These are phyloP conservation scores for Festucalex cinctus DNA, from an alignment of 2,113 vertebrate genomes.

Conservation along the genomic window DNA sequence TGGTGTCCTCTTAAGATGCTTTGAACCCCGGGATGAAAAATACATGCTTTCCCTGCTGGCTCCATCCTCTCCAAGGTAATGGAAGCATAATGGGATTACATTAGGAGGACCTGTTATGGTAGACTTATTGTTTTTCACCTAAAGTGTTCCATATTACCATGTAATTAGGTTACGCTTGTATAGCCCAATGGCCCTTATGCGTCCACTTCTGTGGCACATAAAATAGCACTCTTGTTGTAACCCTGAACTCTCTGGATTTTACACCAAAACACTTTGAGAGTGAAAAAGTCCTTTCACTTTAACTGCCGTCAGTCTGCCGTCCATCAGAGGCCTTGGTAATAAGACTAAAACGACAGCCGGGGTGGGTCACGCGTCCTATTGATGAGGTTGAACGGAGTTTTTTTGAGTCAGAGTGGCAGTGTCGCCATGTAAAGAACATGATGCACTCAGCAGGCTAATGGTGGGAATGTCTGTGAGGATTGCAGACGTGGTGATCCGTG, in stretches of 20 bases:
- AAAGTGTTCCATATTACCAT: constrained; percentile 71
- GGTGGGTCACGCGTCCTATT: not conserved
- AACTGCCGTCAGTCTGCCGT: not conserved
- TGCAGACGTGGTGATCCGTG: constrained; percentile 56
- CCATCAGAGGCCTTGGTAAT: constrained; percentile 8
- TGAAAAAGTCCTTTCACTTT: constrained; percentile 8
- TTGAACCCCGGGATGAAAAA: constrained; percentile 58
- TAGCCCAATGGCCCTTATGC: constrained; percentile 54
- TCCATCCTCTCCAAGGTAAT: constrained; percentile 59
- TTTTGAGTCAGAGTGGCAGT: constrained; percentile 14
- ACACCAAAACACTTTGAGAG: constrained; percentile 19
- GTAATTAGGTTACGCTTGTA: constrained; percentile 62
- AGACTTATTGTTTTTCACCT: constrained; percentile 70
- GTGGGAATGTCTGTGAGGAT: constrained; percentile 47
- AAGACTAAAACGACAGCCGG: constrained; percentile 14
- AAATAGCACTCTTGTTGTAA: constrained; percentile 53
- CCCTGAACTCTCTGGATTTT: constrained; percentile 32
- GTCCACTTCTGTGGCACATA: constrained; percentile 50
- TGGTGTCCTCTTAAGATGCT: constrained; percentile 48
- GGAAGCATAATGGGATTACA: constrained; percentile 69
- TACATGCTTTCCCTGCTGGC: constrained; percentile 61
- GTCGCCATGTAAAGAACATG: constrained; percentile 37
- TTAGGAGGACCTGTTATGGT: constrained; percentile 61
- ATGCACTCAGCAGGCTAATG: constrained; percentile 43
- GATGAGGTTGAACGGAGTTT: constrained; percentile 9